Conservation (phyloP, 53 echinoderm and acorn worm genomes). For the Pentamera pediparva region DNA sequence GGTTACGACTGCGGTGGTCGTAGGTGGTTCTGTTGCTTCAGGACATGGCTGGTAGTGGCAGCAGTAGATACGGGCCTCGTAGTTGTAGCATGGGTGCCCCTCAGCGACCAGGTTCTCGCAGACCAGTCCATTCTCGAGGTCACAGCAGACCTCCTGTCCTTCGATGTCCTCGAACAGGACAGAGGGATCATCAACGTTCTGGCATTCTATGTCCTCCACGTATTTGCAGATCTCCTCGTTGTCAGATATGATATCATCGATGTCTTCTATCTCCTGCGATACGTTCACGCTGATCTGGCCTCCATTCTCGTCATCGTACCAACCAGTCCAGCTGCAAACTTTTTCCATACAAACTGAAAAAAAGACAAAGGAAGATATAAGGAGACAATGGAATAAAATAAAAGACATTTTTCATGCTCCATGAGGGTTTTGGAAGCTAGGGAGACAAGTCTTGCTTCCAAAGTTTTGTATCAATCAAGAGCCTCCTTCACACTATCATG, state of each 20-base stretch:
- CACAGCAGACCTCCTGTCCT: constrained; percentile 13
- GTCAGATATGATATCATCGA: not conserved
- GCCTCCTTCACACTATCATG: too few species aligned
- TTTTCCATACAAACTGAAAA: not conserved
- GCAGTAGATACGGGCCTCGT: not conserved
- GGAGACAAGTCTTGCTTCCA: too few species aligned
- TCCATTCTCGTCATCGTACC: constrained; percentile 18
- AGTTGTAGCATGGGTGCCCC: not conserved
- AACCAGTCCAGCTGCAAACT: constrained; percentile 8
- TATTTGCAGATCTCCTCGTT: not conserved
- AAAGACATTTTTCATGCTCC: too few species aligned
- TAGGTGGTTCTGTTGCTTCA: not conserved
- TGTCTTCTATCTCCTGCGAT: not conserved
- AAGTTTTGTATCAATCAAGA: too few species aligned
- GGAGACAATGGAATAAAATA: too few species aligned
- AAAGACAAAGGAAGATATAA: too few species aligned
- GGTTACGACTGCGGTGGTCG: not conserved
- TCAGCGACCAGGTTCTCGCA: not conserved
- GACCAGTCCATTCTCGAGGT: not conserved
- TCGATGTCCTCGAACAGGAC: not conserved
- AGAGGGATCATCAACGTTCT: not conserved
- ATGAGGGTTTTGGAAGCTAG: too few species aligned
- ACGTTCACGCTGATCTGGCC: not conserved
- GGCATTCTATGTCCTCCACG: constrained; percentile 10
- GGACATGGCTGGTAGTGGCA: not conserved